Percentiles rank a stretch among this genome's conserved stretches.
Evolutionary conservation across 2,888 invertebrate genomes (phyloP).

Genomic region (Bellardia pandia): DNA sequence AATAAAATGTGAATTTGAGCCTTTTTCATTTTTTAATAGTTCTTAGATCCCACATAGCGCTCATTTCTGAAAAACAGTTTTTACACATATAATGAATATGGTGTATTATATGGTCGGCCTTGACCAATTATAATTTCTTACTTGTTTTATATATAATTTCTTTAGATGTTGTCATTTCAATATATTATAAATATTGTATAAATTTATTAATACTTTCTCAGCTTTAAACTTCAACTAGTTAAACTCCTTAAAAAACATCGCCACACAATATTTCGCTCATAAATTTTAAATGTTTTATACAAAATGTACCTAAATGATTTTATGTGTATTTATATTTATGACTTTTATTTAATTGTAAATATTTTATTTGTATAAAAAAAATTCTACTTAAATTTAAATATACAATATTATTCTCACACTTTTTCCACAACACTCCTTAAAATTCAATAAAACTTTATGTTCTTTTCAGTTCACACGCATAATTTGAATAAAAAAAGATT

Average conservation of each 20-base stretch:
- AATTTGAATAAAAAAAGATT: slow-evolving; percentile 24
- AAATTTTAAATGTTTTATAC: neutral
- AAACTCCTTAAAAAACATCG: neutral
- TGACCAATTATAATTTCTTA: no score
- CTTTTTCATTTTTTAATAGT: no score
- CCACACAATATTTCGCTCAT: neutral
- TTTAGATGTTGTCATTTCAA: no score
- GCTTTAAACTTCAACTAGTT: neutral
- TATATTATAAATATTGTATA: neutral
- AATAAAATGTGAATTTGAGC: no score
- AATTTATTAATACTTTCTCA: neutral
- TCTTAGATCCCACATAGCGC: no score
- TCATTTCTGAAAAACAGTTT: no score
- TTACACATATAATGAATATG: no score
- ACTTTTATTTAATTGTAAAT: neutral
- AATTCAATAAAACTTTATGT: slow-evolving; percentile 9
- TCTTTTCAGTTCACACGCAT: slow-evolving; percentile 56
- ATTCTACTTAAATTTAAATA: neutral
- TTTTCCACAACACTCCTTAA: slow-evolving; percentile 27
- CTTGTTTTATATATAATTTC: no score
- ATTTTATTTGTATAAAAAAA: slow-evolving; percentile 1
- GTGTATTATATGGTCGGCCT: no score
- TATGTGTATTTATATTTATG: neutral
- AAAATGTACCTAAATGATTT: neutral
- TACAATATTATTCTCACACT: slow-evolving; percentile 46